Base-by-base conservation (phyloP, 1,140 invertebrate genomes). In the Diorhabda elongata region DNA sequence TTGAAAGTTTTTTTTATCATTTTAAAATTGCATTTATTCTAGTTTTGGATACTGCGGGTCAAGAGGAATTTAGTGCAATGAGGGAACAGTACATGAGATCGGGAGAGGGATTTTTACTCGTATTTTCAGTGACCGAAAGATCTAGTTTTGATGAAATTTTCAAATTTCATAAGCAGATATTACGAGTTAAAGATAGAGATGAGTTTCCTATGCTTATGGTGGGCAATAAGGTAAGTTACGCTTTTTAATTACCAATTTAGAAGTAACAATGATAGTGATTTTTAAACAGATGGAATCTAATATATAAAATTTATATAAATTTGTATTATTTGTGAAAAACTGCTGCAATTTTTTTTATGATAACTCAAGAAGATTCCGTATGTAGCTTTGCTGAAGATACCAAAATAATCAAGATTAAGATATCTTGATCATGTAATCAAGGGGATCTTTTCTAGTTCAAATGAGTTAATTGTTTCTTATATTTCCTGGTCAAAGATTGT, bases 61-160 rank as follows among this genome's bases (percentile, higher is more conserved):
- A 98, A 83, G 97, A 98, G 77, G 97, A 98, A 83, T 99, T 98
- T 81, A 96, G 95, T 81, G 95, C 96, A 4, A 98, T 98, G 95
- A 85, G 95, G 64, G 95, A 98, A 81, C 94, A 97, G 80, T 97
- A 97, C 81, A 97, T 97, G 95, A 84, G 95, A 68, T 96, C 94
- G 2, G 97, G 97, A 5, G 96, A 98, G 83, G 97, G 97, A 6
- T 99, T 98, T 82, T 85, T 99, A 5, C 84, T 97, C 0, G 94
- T 96, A 2, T 99, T 96, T 83, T 93, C 95, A 0, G 91, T 99
- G 6, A 95, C 75, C 58, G 96, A 98, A 82, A 87, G 92, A 78
- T 90, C 93, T 60, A 95, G 93, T 78, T 97, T 98, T 81, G 96
- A 98, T 74, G 96, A 98, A 81, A 91, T 98, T 67, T 88, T 89